Conservation (phyloP, 2,888 invertebrate genomes). For the Oxystoma pomonae region DNA sequence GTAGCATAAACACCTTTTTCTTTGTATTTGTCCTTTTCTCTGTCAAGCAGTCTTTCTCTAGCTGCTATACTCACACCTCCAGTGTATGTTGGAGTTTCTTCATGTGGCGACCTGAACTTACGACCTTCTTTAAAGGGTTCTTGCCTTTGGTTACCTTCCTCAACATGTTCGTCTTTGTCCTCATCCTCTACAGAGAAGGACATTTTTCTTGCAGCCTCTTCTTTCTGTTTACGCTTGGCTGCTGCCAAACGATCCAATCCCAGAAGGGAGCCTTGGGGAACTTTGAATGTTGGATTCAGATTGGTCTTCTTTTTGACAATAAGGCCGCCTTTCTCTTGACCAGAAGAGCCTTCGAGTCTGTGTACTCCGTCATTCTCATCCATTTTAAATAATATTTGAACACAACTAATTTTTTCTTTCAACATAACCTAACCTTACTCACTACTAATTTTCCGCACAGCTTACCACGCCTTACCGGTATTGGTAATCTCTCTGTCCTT, state of each 20-base stretch:
- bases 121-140: constrained; percentile 42
- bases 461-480: too few species aligned
- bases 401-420: too few species aligned
- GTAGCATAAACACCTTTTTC: constrained; percentile 70
- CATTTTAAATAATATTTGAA: background rate
- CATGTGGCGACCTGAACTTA: constrained; percentile 72
- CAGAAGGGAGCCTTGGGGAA: constrained; percentile 70
- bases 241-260: constrained; percentile 84
- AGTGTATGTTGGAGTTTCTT: constrained; percentile 92
- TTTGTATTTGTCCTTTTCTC: constrained; percentile 54
- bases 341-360: constrained; percentile 64
- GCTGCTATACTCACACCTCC: constrained; percentile 86
- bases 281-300: constrained; percentile 60
- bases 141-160: constrained; percentile 31
- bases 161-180: constrained; percentile 38
- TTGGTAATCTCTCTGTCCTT: too few species aligned
- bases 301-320: constrained; percentile 61
- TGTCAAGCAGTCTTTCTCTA: constrained; percentile 65
- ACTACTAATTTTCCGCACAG: too few species aligned
- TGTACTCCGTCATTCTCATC: constrained; percentile 56
- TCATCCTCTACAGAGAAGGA: constrained; percentile 54
- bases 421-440: too few species aligned
- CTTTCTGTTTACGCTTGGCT: constrained; percentile 60
- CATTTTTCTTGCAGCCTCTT: constrained; percentile 60
- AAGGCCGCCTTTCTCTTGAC: constrained; percentile 62